phyloP scores from a whole-genome alignment of 2,113 vertebrate genomes.

The Bubo blakistoni region DNA sequence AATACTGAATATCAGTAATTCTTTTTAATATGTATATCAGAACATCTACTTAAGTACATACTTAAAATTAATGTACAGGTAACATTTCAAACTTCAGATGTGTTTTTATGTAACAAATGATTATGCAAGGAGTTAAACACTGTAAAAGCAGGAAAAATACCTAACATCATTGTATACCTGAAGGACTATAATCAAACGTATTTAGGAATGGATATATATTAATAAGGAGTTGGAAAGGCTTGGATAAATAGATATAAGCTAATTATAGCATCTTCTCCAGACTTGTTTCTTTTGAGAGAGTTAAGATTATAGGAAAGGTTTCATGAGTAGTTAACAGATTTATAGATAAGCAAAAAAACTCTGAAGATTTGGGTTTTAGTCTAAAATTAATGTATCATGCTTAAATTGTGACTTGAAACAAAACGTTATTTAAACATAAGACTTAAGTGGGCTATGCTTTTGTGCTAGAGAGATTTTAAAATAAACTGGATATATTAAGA shows the following conservation, averaged over 20 bases:
- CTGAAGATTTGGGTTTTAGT: neutral
- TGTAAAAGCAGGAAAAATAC: neutral
- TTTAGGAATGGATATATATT: neutral
- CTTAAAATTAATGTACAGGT: neutral
- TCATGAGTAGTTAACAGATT: neutral
- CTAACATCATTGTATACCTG: neutral
- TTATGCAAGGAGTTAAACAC: neutral
- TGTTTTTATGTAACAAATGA: neutral
- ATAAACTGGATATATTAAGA: slow-evolving; percentile 44
- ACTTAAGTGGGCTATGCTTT: neutral
- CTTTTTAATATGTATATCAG: neutral
- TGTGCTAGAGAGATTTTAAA: slow-evolving; percentile 14
- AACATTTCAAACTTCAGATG: neutral
- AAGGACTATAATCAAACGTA: neutral
- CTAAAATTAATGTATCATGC: neutral
- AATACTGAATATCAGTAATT: neutral
- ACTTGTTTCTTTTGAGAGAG: neutral
- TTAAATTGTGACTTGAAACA: neutral
- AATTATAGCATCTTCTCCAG: neutral
- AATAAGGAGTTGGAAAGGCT: neutral
- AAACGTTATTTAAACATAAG: neutral
- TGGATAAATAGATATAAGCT: neutral
- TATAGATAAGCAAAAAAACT: neutral
- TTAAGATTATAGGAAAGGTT: neutral
- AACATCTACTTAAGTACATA: neutral